A percentile compares a stretch with the other conserved stretches of the same genome.
Evolutionary conservation across 2,113 vertebrate species (phyloP).

Genomic region (Piaya cayana): DNA sequence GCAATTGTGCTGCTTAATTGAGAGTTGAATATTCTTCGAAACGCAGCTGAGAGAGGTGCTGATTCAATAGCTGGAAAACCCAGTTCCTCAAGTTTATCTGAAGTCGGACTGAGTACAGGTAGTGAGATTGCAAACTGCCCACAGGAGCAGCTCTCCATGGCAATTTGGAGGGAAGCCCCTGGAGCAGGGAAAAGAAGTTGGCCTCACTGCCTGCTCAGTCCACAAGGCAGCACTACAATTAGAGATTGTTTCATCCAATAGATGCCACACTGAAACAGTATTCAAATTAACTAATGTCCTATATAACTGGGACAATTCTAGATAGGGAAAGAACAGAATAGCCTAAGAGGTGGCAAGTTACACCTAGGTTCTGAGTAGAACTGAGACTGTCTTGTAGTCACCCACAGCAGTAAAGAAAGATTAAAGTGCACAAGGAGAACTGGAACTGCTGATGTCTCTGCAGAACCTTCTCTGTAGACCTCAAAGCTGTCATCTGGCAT

Average conservation of each 20-base stretch:
- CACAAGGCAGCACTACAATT: not conserved
- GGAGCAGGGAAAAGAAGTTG: not conserved
- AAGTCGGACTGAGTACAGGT: not conserved
- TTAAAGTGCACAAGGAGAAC: not conserved
- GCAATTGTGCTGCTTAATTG: not conserved
- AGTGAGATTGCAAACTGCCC: not conserved
- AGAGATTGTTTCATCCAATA: not conserved
- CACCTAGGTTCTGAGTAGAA: not conserved
- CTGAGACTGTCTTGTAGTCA: not conserved
- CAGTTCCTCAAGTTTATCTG: not conserved
- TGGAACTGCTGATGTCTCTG: not conserved
- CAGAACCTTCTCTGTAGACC: conserved; percentile 29
- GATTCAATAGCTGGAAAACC: not conserved
- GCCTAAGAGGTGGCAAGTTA: not conserved
- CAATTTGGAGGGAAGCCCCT: not conserved
- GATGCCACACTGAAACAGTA: not conserved
- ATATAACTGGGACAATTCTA: not conserved
- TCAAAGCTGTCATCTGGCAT: conserved; percentile 42
- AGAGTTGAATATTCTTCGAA: not conserved
- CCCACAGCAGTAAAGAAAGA: not conserved
- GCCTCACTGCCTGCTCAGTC: not conserved
- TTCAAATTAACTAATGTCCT: not conserved
- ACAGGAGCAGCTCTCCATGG: not conserved
- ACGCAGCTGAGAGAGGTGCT: not conserved
- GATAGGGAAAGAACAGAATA: not conserved